A percentile compares a stretch with the other conserved stretches of the same genome.
phyloP scores from a whole-genome alignment of 2,888 invertebrate genomes.

The Heliconius erato region DNA sequence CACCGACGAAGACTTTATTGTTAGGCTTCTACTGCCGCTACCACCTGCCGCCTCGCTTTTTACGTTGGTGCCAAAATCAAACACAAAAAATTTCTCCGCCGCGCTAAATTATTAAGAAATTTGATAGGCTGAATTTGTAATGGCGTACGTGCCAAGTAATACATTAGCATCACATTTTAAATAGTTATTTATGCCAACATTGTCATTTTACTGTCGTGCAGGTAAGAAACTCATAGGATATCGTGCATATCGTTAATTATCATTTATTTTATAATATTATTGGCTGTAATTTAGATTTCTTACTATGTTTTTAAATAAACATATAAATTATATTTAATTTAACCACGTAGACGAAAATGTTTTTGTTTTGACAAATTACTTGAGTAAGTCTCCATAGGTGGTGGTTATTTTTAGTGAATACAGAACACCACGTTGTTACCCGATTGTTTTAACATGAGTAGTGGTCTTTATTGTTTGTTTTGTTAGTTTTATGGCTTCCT shows the following conservation, averaged over 20 bases:
- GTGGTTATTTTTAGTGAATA: constrained; percentile 70
- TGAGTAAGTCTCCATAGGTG: constrained; percentile 40
- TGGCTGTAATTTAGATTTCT: not conserved
- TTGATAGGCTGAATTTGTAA: constrained; percentile 67
- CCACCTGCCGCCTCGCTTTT: constrained; percentile 35
- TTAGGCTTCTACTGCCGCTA: constrained; percentile 54
- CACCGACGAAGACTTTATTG: constrained; percentile 34
- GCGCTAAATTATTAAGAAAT: constrained; percentile 67
- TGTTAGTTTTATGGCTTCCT: constrained; percentile 75
- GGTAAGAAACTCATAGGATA: constrained; percentile 24
- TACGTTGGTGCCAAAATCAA: not conserved
- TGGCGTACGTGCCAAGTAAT: constrained; percentile 79
- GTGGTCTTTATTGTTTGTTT: constrained; percentile 80
- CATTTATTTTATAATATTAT: not conserved
- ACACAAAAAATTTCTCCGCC: not conserved
- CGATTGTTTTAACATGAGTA: constrained; percentile 68
- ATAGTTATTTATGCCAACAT: constrained; percentile 64
- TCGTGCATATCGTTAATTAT: constrained; percentile 1
- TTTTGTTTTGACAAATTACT: not conserved
- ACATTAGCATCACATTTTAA: constrained; percentile 81
- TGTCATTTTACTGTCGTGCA: constrained; percentile 34
- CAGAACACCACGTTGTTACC: constrained; percentile 75
- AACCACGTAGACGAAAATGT: not conserved
- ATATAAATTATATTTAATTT: not conserved
- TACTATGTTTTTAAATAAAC: not conserved